A percentile compares a stretch with the other conserved stretches of the same genome.
Evolutionary conservation across 2,113 vertebrate genomes (phyloP).

Genomic region (Dunckerocampus dactyliophorus): DNA sequence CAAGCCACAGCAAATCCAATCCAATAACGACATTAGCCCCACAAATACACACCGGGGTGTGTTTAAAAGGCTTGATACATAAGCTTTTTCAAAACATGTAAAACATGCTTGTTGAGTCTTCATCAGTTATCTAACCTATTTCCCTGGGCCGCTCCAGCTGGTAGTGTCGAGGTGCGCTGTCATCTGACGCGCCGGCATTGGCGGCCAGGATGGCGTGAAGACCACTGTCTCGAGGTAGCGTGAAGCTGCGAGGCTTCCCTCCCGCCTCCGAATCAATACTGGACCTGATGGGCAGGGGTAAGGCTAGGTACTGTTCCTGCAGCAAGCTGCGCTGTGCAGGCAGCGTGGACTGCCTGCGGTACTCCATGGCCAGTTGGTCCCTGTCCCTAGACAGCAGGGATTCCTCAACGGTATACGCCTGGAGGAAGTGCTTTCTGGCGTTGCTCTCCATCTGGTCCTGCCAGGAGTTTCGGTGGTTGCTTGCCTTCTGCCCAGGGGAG

Average conservation of each 20-base stretch:
- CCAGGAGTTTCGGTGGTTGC: slow-evolving; percentile 91
- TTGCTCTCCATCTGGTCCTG: slow-evolving; percentile 94
- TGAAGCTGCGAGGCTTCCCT: slow-evolving; percentile 90
- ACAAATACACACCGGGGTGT: neutral
- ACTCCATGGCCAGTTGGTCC: slow-evolving; percentile 80
- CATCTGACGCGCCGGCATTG: slow-evolving; percentile 73
- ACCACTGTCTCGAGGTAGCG: slow-evolving; percentile 90
- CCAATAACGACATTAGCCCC: slow-evolving; percentile 25
- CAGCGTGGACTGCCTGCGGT: slow-evolving; percentile 90
- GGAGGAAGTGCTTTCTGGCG: slow-evolving; percentile 91
- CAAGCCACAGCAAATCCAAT: slow-evolving; percentile 33
- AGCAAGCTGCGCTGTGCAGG: slow-evolving; percentile 88
- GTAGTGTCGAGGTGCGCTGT: slow-evolving; percentile 76
- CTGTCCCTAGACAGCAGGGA: slow-evolving; percentile 77
- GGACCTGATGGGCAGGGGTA: slow-evolving; percentile 69
- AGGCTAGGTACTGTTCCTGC: slow-evolving; percentile 87
- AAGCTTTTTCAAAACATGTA: neutral
- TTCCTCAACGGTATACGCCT: slow-evolving; percentile 90
- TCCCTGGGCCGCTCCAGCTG: slow-evolving; percentile 73
- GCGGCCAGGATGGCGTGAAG: slow-evolving; percentile 90
- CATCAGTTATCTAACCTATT: slow-evolving; percentile 57
- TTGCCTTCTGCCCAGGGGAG: slow-evolving; percentile 83
- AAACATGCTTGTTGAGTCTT: neutral
- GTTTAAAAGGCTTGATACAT: neutral
- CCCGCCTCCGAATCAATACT: slow-evolving; percentile 63